Evolutionary conservation across 1,140 invertebrate species (phyloP), one percentile per base, ranked within the genome.

Genomic region (Goniozus legneri): DNA sequence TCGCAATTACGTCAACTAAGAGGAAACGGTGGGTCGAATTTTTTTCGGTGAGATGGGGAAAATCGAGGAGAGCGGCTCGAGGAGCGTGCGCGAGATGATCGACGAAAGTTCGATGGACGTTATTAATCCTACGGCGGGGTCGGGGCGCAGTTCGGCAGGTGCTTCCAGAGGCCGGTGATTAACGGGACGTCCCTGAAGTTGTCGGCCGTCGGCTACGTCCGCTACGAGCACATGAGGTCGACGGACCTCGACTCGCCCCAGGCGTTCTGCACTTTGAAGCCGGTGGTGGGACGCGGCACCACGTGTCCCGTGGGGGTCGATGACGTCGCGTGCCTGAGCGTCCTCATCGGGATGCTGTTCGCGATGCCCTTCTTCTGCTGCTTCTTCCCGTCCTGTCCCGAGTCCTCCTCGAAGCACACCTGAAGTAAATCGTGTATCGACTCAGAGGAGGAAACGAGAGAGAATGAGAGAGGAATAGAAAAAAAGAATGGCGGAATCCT

Each of bases 391-490:
- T 61, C 37, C 19, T 34, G 16, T 27, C 21, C 21, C 8, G 54
- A 38, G 2, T 71, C 67, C 1, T 71, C 67, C 13, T 70, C 71
- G 39, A 74, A 73, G 32, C 61, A 68, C 1, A 74, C 71, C 71
- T 73, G 30, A 3, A 56, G 44, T n/a, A n/a, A 34, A n/a, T n/a
- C n/a, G n/a, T n/a, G n/a, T n/a, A n/a, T n/a, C n/a, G n/a, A n/a
- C n/a, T n/a, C n/a, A n/a, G n/a, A n/a, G n/a, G n/a, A n/a, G n/a
- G n/a, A n/a, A n/a, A n/a, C n/a, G n/a, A n/a, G n/a, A n/a, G n/a
- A n/a, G n/a, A n/a, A n/a, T n/a, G n/a, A n/a, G n/a, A n/a, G n/a
- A n/a, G n/a, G n/a, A n/a, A n/a, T n/a, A n/a, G n/a, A n/a, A n/a
- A n/a, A n/a, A n/a, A n/a, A n/a, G n/a, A n/a, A n/a, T n/a, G n/a